Base-by-base conservation (phyloP, 2,797 vertebrate genomes). In the Falco concolor region DNA sequence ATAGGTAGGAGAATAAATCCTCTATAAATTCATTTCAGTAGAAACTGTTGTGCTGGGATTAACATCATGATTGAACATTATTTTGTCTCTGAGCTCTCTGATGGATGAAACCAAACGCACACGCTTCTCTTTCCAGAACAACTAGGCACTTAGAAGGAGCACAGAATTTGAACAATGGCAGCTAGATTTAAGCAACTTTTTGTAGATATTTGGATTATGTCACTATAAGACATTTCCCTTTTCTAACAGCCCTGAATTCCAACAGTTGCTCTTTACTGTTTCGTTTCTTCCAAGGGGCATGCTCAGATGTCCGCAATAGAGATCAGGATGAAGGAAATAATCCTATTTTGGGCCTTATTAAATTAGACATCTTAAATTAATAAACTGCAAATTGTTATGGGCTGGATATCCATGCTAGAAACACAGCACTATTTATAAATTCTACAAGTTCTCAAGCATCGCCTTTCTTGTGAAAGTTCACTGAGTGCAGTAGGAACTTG, bases 31-130 rank as follows among this genome's bases (percentile, higher is more conserved):
- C 36, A 79, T 84, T 94, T 93, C 27, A 59, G 45, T 72, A 86
- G 64, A 81, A 96, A 90, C 63, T 95, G 67, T 90, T 95, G 67
- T 93, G 85, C 94, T 94, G 65, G 85, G 91, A 96, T 95, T 94
- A 96, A 90, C 83, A 80, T 80, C 60, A 28, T 60, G 77, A 91
- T 69, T 91, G 94, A 95, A 94, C 67, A 79, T 90, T 91, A 90
- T 77, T 88, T 85, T 91, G 52, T 67, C 73, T 87, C 75, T 74
- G 45, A 94, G 77, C 38, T 85, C 87, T 87, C 65, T 87, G 63
- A 91, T 57, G 83, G 91, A 84, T 5, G 0, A 95, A 91, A 86
- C 50, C 70, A 79, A 94, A 84, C 0, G 4, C 73, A 70, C 30
- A 45, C 9, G 17, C 10, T 69, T 61, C 53, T 65, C 56, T 44